Evolutionary conservation across 1,140 invertebrate genomes (phyloP), one percentile per base, ranked within the genome.

Genomic region (Penaeus chinensis): DNA sequence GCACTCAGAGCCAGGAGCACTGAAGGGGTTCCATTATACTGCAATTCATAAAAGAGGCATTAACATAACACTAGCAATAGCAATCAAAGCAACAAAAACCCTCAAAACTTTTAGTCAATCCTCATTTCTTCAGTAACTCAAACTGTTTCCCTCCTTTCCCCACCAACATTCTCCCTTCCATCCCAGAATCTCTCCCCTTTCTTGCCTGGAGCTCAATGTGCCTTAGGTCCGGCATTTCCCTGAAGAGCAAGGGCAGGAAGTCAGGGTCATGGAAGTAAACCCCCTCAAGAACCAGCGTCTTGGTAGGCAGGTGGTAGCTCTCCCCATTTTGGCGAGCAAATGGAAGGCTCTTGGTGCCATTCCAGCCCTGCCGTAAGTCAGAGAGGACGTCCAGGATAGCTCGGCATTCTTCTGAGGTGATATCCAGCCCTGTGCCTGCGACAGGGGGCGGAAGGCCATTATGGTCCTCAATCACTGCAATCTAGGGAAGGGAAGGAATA

Each of bases 141-240:
- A 11, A 54, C 11, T 16, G 10, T 54, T 16, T 16, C 54, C 54
- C 54, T 16, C 54, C 47, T 47, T 47, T 47, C 47, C 47, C 47
- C 47, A 74, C 5, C 16, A 10, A 27, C 19, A 27, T 10, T 27
- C 8, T 8, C 10, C 10, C 47, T 60, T 60, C 54, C 69, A 62
- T 27, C 54, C 11, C 54, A 16, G 7, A 32, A 19, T 10, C 24
- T 27, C 13, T 11, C 77, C 54, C 77, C 54, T 60, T 61, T 27
- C 84, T 20, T 79, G 79, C 84, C 84, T 85, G 76, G 62, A 85
- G 54, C 60, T 78, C 77, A 79, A 85, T 79, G 37, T 80, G 84
- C 22, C 11, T 32, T 60, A 85, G 84, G 66, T 80, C 27, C 65
- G 76, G 77, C 77, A 85, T 85, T 66, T 85, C 65, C 71, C 65